A percentile compares a stretch with the other conserved stretches of the same genome.
phyloP scores from a whole-genome alignment of 2,797 vertebrate species.

The Leptodactylus fallax region DNA sequence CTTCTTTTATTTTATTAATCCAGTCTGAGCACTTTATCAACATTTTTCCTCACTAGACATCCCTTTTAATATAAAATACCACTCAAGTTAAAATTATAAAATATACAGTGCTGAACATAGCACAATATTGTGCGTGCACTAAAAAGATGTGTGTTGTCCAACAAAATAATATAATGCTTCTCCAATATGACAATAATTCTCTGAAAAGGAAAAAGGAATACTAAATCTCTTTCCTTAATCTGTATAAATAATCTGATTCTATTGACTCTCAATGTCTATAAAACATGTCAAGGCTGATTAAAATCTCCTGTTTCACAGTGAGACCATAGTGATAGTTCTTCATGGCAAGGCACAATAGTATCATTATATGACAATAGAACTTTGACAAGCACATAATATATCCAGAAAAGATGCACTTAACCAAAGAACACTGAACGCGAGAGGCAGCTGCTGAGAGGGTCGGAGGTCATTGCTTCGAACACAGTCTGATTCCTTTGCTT shows the following conservation, averaged over 20 bases:
- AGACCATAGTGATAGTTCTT: slow-evolving; percentile 41
- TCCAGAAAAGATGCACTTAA: slow-evolving; percentile 61
- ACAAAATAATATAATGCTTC: background rate
- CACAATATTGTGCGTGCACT: background rate
- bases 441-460: slow-evolving; percentile 63
- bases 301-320: slow-evolving; percentile 40
- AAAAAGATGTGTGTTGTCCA: background rate
- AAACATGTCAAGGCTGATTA: slow-evolving; percentile 48
- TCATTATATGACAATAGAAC: slow-evolving; percentile 59
- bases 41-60: too few relatives aligned
- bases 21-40: too few relatives aligned
- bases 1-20: too few relatives aligned
- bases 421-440: slow-evolving; percentile 49
- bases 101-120: background rate
- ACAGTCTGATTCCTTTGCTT: slow-evolving; percentile 59
- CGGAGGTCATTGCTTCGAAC: slow-evolving; percentile 51
- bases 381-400: slow-evolving; percentile 60
- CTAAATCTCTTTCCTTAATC: slow-evolving; percentile 31
- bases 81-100: background rate
- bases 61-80: too few relatives aligned
- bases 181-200: slow-evolving; percentile 47
- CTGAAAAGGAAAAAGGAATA: slow-evolving; percentile 6
- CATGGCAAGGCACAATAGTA: slow-evolving; percentile 58
- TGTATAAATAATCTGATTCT: slow-evolving; percentile 42
- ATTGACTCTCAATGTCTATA: slow-evolving; percentile 44